Evolutionary conservation across 2,888 invertebrate genomes (phyloP).

Genomic region (Sabellastarte sp.): DNA sequence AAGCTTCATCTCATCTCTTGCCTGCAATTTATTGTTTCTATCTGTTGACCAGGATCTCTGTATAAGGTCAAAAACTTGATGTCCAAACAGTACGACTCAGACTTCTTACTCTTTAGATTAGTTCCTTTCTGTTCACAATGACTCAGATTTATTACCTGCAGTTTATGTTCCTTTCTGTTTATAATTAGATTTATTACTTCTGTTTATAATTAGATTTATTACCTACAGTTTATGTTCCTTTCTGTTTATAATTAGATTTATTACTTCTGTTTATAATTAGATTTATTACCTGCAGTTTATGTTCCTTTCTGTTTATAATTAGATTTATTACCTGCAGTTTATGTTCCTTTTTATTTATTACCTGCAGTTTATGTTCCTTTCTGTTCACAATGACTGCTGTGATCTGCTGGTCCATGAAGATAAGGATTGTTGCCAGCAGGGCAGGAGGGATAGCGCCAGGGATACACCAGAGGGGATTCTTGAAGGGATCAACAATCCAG

Average conservation of each 20-base stretch:
- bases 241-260: slow-evolving; percentile 96
- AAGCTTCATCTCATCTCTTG: too few relatives aligned
- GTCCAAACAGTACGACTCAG: too few relatives aligned
- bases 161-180: slow-evolving; percentile 94
- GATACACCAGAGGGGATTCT: slow-evolving; percentile 76
- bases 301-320: too few relatives aligned
- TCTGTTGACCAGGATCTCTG: too few relatives aligned
- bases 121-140: background rate
- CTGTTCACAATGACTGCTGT: slow-evolving; percentile 97
- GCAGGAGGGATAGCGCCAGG: slow-evolving; percentile 84
- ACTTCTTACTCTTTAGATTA: too few relatives aligned
- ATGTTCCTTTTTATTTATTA: slow-evolving; percentile 20
- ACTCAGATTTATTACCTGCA: slow-evolving; percentile 40
- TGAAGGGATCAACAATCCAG: slow-evolving; percentile 52
- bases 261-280: too few relatives aligned
- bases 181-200: too few relatives aligned
- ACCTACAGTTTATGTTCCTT: slow-evolving; percentile 82
- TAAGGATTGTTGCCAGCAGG: slow-evolving; percentile 88
- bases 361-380: slow-evolving; percentile 82
- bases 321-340: background rate
- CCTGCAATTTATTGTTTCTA: too few relatives aligned
- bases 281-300: background rate
- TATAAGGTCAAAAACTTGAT: too few relatives aligned
- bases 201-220: too few relatives aligned
- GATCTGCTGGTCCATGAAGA: slow-evolving; percentile 99